Percentiles rank a stretch among this genome's conserved stretches.
Evolutionary conservation across 2,797 vertebrate species (phyloP).

Genomic region (Fistularia tabacaria): DNA sequence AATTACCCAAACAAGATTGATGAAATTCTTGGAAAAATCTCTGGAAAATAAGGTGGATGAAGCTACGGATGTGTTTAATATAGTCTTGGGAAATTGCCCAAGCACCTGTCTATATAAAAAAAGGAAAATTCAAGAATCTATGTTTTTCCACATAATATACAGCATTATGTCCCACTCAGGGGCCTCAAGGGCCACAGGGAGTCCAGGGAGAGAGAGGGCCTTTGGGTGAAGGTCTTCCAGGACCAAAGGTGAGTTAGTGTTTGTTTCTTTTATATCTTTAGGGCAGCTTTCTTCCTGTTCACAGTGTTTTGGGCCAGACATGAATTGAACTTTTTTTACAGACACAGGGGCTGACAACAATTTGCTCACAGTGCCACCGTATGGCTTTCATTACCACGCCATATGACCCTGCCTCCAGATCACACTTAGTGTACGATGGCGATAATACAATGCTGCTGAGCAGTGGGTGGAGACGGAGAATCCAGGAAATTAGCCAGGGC

Average conservation of each 20-base stretch:
- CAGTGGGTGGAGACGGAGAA: constrained; percentile 12
- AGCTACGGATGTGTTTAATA: too few relatives aligned
- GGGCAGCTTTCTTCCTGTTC: not conserved
- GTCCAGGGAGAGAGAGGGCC: constrained; percentile 82
- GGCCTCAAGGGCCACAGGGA: constrained; percentile 85
- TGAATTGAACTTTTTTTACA: constrained; percentile 19
- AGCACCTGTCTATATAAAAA: too few relatives aligned
- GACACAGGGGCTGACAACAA: constrained; percentile 11
- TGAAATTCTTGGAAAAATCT: not conserved
- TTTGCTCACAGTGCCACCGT: not conserved
- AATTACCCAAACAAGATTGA: too few relatives aligned
- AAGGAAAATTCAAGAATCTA: too few relatives aligned
- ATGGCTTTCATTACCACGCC: constrained; percentile 26
- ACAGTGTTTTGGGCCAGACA: constrained; percentile 28
- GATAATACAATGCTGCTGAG: not conserved
- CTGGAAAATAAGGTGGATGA: not conserved
- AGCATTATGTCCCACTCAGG: constrained; percentile 64
- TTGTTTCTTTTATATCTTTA: constrained; percentile 17
- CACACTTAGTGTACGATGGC: constrained; percentile 12
- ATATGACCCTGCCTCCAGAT: not conserved
- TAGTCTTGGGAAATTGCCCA: too few relatives aligned
- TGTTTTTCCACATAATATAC: not conserved
- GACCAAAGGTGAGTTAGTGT: constrained; percentile 78
- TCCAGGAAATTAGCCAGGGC: constrained; percentile 14
- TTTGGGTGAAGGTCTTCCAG: constrained; percentile 83